phyloP scores from a whole-genome alignment of 1,140 invertebrate species.

The Arion vulgaris region DNA sequence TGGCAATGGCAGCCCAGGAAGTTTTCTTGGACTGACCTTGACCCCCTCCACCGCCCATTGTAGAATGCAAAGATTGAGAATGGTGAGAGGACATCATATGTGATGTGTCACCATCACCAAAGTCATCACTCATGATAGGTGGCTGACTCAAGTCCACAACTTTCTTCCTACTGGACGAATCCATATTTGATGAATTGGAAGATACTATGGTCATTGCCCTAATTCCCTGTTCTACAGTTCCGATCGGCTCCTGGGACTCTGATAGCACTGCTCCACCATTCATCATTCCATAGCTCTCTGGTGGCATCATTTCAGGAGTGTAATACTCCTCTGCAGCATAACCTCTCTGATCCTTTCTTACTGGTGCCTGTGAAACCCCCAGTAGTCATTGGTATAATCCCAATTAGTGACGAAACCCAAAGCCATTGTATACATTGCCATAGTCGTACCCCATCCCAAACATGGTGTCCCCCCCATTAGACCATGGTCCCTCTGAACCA shows the following conservation, averaged over 20 bases:
- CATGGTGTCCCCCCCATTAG: slow-evolving; percentile 83
- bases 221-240: slow-evolving; percentile 68
- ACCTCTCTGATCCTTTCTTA: slow-evolving; percentile 61
- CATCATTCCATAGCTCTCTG: slow-evolving; percentile 64
- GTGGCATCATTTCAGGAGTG: slow-evolving; percentile 58
- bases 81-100: slow-evolving; percentile 53
- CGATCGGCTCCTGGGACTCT: slow-evolving; percentile 58
- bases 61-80: slow-evolving; percentile 15
- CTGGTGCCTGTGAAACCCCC: slow-evolving; percentile 75
- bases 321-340: slow-evolving; percentile 64
- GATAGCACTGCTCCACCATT: slow-evolving; percentile 53
- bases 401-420: slow-evolving; percentile 74
- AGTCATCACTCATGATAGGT: slow-evolving; percentile 50
- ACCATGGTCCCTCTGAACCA: slow-evolving; percentile 87
- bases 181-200: slow-evolving; percentile 5
- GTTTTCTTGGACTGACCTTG: slow-evolving; percentile 82
- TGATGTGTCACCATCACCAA: slow-evolving; percentile 45
- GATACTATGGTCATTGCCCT: slow-evolving; percentile 65
- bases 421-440: slow-evolving; percentile 82
- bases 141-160: slow-evolving; percentile 38
- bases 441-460: slow-evolving; percentile 86
- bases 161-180: slow-evolving; percentile 25
- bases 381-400: slow-evolving; percentile 84
- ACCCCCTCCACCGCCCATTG: slow-evolving; percentile 39
- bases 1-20: slow-evolving; percentile 96